phyloP scores from a whole-genome alignment of 2,888 invertebrate genomes.

The Carabus problematicus region DNA sequence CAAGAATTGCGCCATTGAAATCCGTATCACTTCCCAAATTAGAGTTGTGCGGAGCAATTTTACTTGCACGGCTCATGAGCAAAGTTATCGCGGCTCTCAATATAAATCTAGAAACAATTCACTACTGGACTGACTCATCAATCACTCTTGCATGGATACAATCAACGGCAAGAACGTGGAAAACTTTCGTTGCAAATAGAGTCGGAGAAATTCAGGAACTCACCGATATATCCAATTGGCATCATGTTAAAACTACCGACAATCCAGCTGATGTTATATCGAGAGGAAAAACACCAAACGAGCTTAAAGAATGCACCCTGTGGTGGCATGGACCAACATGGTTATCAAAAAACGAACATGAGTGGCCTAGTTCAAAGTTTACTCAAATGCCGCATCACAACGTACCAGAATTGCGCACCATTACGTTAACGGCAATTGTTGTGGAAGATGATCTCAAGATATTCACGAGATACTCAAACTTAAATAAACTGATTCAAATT shows the following conservation, averaged over 20 bases:
- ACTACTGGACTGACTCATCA: slow-evolving; percentile 49
- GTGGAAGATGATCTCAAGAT: too few species aligned
- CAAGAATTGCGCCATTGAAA: slow-evolving; percentile 17
- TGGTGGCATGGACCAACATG: slow-evolving; percentile 30
- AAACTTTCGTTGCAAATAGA: slow-evolving; percentile 44
- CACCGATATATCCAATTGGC: slow-evolving; percentile 38
- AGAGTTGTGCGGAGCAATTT: slow-evolving; percentile 48
- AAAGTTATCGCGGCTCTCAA: slow-evolving; percentile 24
- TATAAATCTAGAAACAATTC: slow-evolving; percentile 20
- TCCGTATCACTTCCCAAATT: slow-evolving; percentile 46
- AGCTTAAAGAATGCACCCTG: not conserved
- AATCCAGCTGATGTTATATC: slow-evolving; percentile 45
- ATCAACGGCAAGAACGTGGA: slow-evolving; percentile 32
- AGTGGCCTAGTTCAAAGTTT: not conserved
- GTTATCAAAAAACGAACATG: slow-evolving; percentile 16
- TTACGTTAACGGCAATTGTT: too few species aligned
- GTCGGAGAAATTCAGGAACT: slow-evolving; percentile 41
- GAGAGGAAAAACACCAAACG: slow-evolving; percentile 25
- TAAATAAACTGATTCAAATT: too few species aligned
- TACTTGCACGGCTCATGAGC: slow-evolving; percentile 45
- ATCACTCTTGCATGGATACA: slow-evolving; percentile 45
- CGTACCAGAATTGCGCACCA: too few species aligned
- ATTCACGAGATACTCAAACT: too few species aligned
- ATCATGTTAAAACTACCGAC: slow-evolving; percentile 40
- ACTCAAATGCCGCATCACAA: not conserved